These are phyloP conservation scores for Neodiprion fabricii DNA, from an alignment of 1,140 invertebrate genomes.

Conservation along the genomic window DNA sequence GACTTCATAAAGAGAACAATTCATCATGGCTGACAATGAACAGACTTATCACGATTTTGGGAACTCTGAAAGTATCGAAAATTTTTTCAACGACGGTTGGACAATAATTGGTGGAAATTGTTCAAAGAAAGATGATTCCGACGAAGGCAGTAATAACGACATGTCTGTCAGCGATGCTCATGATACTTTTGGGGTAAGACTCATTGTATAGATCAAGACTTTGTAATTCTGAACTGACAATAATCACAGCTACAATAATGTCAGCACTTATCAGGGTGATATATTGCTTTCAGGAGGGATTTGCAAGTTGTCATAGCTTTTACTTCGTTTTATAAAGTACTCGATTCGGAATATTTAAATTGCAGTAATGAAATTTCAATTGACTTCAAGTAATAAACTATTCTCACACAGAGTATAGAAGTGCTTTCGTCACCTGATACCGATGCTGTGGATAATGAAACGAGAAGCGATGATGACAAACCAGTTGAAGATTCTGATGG, in stretches of 20 bases:
- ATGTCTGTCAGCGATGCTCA: no score
- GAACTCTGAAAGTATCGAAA: neutral
- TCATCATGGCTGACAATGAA: neutral
- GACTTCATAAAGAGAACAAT: neutral
- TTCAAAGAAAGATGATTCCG: neutral
- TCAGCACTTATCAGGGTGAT: no score
- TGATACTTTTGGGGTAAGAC: neutral
- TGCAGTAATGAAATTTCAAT: no score
- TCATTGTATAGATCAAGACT: neutral
- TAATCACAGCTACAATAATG: no score
- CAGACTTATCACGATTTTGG: neutral
- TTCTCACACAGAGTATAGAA: no score
- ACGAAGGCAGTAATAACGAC: neutral
- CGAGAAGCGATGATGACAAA: neutral
- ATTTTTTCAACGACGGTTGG: neutral
- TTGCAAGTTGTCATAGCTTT: neutral
- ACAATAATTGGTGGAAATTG: slow-evolving; percentile 5
- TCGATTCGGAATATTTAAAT: no score
- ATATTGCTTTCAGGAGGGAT: no score
- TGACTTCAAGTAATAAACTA: no score
- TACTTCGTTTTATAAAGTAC: no score
- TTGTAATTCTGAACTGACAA: no score
- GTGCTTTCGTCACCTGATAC: no score
- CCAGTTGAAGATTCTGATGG: slow-evolving; percentile 8
- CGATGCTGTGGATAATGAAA: neutral